Evolutionary conservation across 2,888 invertebrate species (phyloP), one percentile per base, ranked within the genome.

Genomic region (Belgica antarctica): DNA sequence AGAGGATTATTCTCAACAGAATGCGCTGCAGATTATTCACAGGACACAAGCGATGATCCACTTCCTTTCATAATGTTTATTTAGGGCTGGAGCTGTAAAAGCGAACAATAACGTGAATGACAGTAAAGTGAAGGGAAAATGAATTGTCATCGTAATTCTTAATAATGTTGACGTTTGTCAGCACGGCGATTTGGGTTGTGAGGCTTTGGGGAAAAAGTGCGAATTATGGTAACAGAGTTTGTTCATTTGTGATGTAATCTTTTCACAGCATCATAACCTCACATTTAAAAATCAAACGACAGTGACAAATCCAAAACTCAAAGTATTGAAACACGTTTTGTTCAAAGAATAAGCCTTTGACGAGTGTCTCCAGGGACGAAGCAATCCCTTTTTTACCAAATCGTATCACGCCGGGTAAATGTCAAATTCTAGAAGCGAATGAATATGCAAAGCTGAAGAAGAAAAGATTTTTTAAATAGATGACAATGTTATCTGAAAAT

Each of bases 61-160:
- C 2, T 27, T 34, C 34, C 15, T 62, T 34, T 24, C 34, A 34
- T n/a, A 34, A 62, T 65, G 65, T 65, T 65, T 65, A 41, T 12
- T 65, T 65, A 65, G 65, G 65, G n/a, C 46, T 47, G 2, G 36
- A 24, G n/a, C 17, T 19, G 22, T n/a, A 24, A 19, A 22, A 65
- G 12, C 41, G 47, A 65, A 62, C 47, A 62, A 65, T 65, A n/a
- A 12, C 8, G 22, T 65, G 65, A 65, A 27, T 46, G 65, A 65
- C 65, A 27, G 65, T 17, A 65, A 10, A 28, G 63, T n/a, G n/a
- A n/a, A n/a, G n/a, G n/a, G 47, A 41, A 65, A 41, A 27, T 59
- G 59, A 25, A 24, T 22, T 59, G 28, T 65, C 65, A 65, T 65
- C n/a, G n/a, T n/a, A n/a, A n/a, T n/a, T n/a, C 65, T 28, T 7